phyloP scores from a whole-genome alignment of 2,797 vertebrate genomes.

The Myripristis murdjan region DNA sequence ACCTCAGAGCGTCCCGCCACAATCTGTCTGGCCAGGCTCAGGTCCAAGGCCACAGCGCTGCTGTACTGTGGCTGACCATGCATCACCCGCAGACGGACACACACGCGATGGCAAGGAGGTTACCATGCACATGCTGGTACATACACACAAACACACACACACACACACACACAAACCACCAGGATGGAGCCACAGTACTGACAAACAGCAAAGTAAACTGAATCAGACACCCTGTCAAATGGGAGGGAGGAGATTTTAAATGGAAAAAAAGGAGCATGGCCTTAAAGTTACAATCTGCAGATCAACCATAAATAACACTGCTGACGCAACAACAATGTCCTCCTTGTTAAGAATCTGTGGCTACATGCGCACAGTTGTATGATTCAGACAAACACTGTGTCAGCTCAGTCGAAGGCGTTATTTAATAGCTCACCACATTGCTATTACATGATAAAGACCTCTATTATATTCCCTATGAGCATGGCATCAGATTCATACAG shows the following conservation, averaged over 20 bases:
- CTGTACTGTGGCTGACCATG: constrained; percentile 64
- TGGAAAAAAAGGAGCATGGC: constrained; percentile 13
- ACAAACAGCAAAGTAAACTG: constrained; percentile 40
- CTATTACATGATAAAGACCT: too few species aligned
- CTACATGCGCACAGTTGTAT: too few species aligned
- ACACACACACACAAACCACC: constrained; percentile 9
- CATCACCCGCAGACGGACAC: constrained; percentile 32
- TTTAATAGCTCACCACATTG: too few species aligned
- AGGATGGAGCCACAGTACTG: constrained; percentile 21
- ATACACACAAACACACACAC: constrained; percentile 2
- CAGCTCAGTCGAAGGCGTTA: too few species aligned
- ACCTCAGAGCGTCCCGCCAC: constrained; percentile 48
- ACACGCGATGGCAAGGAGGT: constrained; percentile 19
- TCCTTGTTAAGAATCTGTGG: neutral
- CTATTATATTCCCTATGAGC: too few species aligned
- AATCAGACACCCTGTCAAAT: constrained; percentile 35
- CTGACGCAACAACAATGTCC: constrained; percentile 24
- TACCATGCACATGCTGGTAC: neutral
- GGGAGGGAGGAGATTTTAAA: constrained; percentile 46
- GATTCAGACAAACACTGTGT: too few species aligned
- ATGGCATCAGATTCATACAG: too few species aligned
- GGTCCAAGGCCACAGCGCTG: constrained; percentile 64
- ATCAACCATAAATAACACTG: constrained; percentile 17
- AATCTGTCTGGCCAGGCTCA: constrained; percentile 68
- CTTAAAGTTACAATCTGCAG: constrained; percentile 21